A percentile compares a stretch with the other conserved stretches of the same genome.
These are phyloP conservation scores for Trichomalopsis sarcophagae DNA, from an alignment of 1,140 invertebrate genomes.

Conservation along the genomic window DNA sequence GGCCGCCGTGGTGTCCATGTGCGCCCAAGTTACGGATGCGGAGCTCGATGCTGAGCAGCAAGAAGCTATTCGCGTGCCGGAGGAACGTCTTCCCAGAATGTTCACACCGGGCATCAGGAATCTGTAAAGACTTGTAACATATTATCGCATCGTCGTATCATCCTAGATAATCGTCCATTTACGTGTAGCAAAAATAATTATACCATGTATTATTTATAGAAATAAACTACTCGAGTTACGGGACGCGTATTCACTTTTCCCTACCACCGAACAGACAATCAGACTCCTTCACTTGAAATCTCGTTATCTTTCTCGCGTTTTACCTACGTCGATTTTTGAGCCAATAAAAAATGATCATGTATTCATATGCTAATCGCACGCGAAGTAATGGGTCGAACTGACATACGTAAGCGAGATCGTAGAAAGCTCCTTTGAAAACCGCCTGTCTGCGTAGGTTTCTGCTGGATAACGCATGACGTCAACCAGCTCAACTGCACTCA, in stretches of 20 bases:
- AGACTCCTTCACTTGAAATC: neutral
- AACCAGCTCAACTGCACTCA: slow-evolving; percentile 13
- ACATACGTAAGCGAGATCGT: neutral
- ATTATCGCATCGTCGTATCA: neutral
- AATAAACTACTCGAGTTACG: neutral
- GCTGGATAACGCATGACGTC: neutral
- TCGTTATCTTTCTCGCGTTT: neutral
- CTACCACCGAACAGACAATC: neutral
- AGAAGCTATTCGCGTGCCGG: neutral
- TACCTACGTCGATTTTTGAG: too few relatives aligned
- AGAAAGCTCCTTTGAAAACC: neutral
- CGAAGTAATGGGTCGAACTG: neutral
- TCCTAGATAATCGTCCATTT: neutral
- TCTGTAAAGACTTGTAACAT: neutral
- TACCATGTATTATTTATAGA: neutral
- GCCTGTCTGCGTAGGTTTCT: neutral
- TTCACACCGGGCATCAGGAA: neutral
- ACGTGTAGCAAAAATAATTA: neutral
- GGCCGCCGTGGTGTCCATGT: neutral
- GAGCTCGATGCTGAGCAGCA: neutral
- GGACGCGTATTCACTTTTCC: neutral
- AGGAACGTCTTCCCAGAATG: neutral
- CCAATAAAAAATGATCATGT: neutral
- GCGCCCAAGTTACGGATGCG: neutral
- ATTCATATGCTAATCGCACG: neutral